Evolutionary conservation across 2,113 vertebrate genomes (phyloP), one percentile per base, ranked within the genome.

Genomic region (Gorsachius goisagi): DNA sequence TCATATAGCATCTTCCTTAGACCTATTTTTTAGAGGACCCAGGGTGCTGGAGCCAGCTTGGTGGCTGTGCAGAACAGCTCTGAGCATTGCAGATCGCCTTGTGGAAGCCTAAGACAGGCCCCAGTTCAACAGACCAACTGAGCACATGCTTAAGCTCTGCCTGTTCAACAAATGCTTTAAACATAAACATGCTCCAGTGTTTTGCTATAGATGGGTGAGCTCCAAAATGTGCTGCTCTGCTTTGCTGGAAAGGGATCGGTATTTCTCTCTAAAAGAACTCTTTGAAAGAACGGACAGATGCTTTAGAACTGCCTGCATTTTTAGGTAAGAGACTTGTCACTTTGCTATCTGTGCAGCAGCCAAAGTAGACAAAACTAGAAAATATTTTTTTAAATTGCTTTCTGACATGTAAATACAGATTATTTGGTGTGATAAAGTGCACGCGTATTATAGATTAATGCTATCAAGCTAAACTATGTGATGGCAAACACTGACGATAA

Each of bases 181-280:
- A 83, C 23, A 18, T 44, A 74, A 94, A 68, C 19, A 3, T 24
- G 52, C 44, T 86, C 64, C 53, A 32, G 49, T 77, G 56, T 35
- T 96, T 81, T 86, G 30, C 83, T 89, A 5, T 53, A 90, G 73
- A 78, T 92, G 83, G 52, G 52, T 86, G 76, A 94, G 71, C 58
- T 96, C 88, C 92, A 92, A 92, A 93, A 90, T 41, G 62, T 68
- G 62, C 53, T 89, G 53, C 49, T 71, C 26, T 68, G 30, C 58
- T 90, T 89, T 92, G 32, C 35, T 91, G 53, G 76, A 71, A 83
- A 88, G 90, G 60, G 26, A 85, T 91, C 35, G 1, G n/a, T 56
- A 80, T 89, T 80, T 85, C 12, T 78, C 52, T 82, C 87, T 77
- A 32, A 64, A 67, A 86, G 15, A 60, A 44, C 11, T 78, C 52